Evolutionary conservation across 2,113 vertebrate genomes (phyloP).

Genomic region (Arenaria interpres): DNA sequence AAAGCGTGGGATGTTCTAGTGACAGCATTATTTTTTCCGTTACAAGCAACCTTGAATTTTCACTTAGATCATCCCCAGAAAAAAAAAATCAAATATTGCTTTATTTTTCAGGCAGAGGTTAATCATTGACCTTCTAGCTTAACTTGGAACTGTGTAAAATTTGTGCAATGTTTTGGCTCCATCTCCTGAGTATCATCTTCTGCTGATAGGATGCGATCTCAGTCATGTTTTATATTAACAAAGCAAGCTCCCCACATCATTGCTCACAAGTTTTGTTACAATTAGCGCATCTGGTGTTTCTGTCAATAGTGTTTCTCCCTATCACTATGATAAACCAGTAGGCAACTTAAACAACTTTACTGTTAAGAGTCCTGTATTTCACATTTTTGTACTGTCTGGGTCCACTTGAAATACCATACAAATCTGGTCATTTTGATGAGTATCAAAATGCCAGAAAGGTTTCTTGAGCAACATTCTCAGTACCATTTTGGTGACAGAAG

Average conservation of each 20-base stretch:
- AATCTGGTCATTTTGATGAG: background rate
- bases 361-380: background rate
- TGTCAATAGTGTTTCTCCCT: background rate
- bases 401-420: background rate
- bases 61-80: background rate
- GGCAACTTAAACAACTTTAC: background rate
- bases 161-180: conserved; percentile 20
- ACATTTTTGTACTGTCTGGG: background rate
- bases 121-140: conserved; percentile 20
- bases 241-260: background rate
- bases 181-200: background rate
- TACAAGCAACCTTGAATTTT: conserved; percentile 16
- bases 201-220: background rate
- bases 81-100: background rate
- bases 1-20: background rate
- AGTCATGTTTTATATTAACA: background rate
- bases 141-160: background rate
- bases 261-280: background rate
- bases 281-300: background rate
- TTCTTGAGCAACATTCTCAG: background rate
- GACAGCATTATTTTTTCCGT: background rate
- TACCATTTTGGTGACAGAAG: background rate
- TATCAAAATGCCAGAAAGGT: background rate
- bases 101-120: conserved; percentile 6
- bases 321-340: background rate